Evolutionary conservation across 53 echinoderm and acorn worm species (phyloP).

Genomic region (Arbacia lixula): DNA sequence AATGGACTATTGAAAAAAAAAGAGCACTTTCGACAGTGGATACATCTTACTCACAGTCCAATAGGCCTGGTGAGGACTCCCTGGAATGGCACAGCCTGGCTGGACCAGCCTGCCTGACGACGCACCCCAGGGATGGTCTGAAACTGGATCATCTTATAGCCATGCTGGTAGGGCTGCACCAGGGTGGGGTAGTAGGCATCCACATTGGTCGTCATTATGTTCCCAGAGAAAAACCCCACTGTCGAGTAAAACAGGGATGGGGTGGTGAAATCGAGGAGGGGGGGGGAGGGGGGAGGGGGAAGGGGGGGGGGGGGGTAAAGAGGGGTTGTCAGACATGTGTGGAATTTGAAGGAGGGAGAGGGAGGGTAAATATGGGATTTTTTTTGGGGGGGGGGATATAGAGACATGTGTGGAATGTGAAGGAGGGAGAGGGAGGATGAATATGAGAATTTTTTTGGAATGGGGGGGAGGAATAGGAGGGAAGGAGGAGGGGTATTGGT

Average conservation of each 20-base stretch:
- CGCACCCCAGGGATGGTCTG: conserved; percentile 71
- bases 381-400: too few relatives aligned
- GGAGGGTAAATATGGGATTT: too few relatives aligned
- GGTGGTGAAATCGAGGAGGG: too few relatives aligned
- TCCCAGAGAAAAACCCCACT: conserved; percentile 29
- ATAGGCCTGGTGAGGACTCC: conserved; percentile 61
- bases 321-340: too few relatives aligned
- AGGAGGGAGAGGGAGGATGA: too few relatives aligned
- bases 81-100: conserved; percentile 59
- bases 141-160: conserved; percentile 76
- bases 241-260: neutral
- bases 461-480: too few relatives aligned
- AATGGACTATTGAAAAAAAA: too few relatives aligned
- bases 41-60: conserved; percentile 69
- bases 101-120: conserved; percentile 55
- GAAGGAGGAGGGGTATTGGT: too few relatives aligned
- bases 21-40: too few relatives aligned
- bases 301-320: neutral
- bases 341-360: too few relatives aligned
- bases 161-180: conserved; percentile 61
- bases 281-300: neutral
- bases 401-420: too few relatives aligned
- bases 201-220: conserved; percentile 65
- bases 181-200: conserved; percentile 72
- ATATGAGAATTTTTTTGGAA: too few relatives aligned